A percentile compares a stretch with the other conserved stretches of the same genome.
Conservation (phyloP, 2,797 vertebrate genomes). For the Rhinichthys osculus region DNA sequence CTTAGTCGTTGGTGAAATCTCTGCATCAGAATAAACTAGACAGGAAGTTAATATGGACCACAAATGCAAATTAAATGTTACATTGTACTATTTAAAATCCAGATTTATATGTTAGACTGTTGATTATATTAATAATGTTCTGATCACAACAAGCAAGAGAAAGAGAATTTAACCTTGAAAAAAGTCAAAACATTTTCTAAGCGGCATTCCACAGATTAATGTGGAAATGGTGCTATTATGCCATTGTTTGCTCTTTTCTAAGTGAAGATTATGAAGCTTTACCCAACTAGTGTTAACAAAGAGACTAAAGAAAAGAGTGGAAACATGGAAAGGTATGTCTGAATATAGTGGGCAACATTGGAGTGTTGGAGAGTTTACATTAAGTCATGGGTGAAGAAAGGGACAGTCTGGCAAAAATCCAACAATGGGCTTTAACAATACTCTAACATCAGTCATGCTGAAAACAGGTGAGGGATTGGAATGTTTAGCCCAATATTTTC, state of each 20-base stretch:
- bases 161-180: background rate
- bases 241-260: slow-evolving; percentile 37
- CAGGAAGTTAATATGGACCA: background rate
- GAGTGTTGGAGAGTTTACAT: background rate
- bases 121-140: slow-evolving; percentile 5
- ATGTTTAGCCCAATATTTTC: slow-evolving; percentile 13
- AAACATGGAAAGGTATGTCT: slow-evolving; percentile 1
- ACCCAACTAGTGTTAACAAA: background rate
- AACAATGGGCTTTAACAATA: slow-evolving; percentile 9
- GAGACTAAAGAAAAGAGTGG: slow-evolving; percentile 10
- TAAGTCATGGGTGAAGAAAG: slow-evolving; percentile 5
- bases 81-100: background rate
- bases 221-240: slow-evolving; percentile 32
- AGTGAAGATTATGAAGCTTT: slow-evolving; percentile 11
- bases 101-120: background rate
- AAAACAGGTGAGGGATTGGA: slow-evolving; percentile 2
- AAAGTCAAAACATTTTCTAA: background rate
- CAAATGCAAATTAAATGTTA: slow-evolving; percentile 10
- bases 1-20: background rate
- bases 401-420: background rate
- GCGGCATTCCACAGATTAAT: slow-evolving; percentile 35
- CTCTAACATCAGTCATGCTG: slow-evolving; percentile 12
- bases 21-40: background rate
- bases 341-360: background rate
- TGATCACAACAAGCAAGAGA: slow-evolving; percentile 26